Conservation (phyloP, 2,888 invertebrate genomes). For the Tortricodes alternella region DNA sequence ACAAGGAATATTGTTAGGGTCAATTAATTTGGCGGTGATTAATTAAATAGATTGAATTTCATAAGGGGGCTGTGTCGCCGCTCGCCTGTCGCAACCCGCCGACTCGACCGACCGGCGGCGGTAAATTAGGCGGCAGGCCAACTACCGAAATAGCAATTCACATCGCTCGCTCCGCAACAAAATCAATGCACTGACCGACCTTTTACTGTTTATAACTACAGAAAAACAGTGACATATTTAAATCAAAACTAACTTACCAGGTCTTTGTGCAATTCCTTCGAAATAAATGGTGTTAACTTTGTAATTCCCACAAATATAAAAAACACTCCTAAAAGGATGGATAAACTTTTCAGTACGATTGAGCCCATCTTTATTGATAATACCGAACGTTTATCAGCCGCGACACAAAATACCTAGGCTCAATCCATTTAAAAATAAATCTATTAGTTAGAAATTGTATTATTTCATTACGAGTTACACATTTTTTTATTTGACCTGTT, state of each 20-base stretch:
- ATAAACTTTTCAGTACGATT: conserved; percentile 94
- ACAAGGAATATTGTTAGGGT: conserved; percentile 18
- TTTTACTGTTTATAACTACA: conserved; percentile 44
- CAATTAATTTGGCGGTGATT: conserved; percentile 21
- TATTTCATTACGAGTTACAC: conserved; percentile 17
- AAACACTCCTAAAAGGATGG: conserved; percentile 95
- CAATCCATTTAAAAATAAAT: conserved; percentile 25
- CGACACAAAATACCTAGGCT: conserved; percentile 18
- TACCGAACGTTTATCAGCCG: conserved; percentile 34
- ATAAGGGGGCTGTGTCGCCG: conserved; percentile 17
- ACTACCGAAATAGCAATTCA: conserved; percentile 78
- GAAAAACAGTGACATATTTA: conserved; percentile 34
- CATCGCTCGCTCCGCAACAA: conserved; percentile 71
- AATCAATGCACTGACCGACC: conserved; percentile 70
- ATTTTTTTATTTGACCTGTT: conserved; percentile 10
- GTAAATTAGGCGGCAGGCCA: conserved; percentile 79
- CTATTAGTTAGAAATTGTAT: not conserved
- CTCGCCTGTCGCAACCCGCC: conserved; percentile 61
- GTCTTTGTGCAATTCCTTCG: conserved; percentile 97
- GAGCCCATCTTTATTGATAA: conserved; percentile 71
- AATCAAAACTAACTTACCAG: conserved; percentile 86
- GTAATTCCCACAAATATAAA: conserved; percentile 97
- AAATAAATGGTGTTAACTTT: conserved; percentile 94
- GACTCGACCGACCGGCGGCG: conserved; percentile 47
- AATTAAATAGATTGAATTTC: conserved; percentile 22